These are phyloP conservation scores for Alligator mississippiensis DNA, from an alignment of 2,113 vertebrate species.

Conservation along the genomic window DNA sequence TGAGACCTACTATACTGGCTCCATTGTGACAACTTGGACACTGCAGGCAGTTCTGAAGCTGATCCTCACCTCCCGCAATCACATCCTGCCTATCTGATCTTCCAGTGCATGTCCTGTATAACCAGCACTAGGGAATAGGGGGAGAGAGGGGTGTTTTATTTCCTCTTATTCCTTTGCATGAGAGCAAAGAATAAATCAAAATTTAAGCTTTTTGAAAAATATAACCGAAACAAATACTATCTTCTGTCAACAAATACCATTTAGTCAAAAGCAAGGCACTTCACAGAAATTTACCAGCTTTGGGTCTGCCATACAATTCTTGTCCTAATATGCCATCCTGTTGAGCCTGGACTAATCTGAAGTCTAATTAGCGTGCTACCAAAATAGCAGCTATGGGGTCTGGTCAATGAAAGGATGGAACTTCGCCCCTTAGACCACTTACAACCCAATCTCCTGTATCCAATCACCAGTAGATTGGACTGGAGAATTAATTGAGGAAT, in stretches of 20 bases:
- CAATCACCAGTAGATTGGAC: too few species aligned
- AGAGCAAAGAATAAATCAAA: not conserved
- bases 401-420: too few species aligned
- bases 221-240: not conserved
- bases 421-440: too few species aligned
- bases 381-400: too few species aligned
- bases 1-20: not conserved
- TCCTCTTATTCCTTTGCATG: not conserved
- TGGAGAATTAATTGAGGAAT: too few species aligned
- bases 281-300: not conserved
- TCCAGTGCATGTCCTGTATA: not conserved
- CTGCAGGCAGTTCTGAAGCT: not conserved
- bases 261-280: not conserved
- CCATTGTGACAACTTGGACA: not conserved
- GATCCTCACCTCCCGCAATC: not conserved
- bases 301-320: not conserved
- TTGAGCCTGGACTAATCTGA: too few species aligned
- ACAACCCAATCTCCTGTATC: too few species aligned
- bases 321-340: too few species aligned
- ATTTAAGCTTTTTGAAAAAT: not conserved
- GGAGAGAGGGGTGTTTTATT: not conserved
- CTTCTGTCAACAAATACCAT: not conserved
- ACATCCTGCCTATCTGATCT: not conserved
- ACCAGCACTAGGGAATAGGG: not conserved
- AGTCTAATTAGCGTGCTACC: too few species aligned